These are phyloP conservation scores for Sthenelais limicola DNA, from an alignment of 2,888 invertebrate genomes.

Conservation along the genomic window DNA sequence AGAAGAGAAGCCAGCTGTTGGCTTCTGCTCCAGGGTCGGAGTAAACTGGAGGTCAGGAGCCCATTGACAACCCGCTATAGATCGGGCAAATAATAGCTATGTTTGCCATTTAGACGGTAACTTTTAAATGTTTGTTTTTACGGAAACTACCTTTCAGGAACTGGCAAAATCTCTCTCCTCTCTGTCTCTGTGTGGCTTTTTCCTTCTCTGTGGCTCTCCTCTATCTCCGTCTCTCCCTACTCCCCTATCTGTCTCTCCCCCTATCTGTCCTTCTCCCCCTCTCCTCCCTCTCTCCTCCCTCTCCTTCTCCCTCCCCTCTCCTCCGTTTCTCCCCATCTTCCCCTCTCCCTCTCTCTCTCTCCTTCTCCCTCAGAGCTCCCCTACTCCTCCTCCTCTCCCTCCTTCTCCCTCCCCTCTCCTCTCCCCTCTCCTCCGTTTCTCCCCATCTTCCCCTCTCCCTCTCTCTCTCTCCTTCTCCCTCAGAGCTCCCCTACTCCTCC, in stretches of 20 bases:
- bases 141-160: too few relatives aligned
- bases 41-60: too few relatives aligned
- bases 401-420: background rate
- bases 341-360: background rate
- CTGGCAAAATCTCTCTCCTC: too few relatives aligned
- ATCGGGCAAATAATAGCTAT: too few relatives aligned
- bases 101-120: too few relatives aligned
- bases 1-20: too few relatives aligned
- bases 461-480: conserved; percentile 19
- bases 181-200: too few relatives aligned
- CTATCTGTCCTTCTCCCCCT: background rate
- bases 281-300: background rate
- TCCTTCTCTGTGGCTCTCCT: too few relatives aligned
- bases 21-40: too few relatives aligned
- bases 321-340: background rate
- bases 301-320: background rate
- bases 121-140: too few relatives aligned
- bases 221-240: too few relatives aligned
- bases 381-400: background rate
- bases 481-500: background rate
- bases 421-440: conserved; percentile 14
- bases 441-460: background rate
- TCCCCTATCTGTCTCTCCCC: background rate
- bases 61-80: too few relatives aligned
- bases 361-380: background rate